Percentiles rank a stretch among this genome's conserved stretches.
Conservation (phyloP, 2,113 vertebrate genomes). For the Perccottus glenii region DNA sequence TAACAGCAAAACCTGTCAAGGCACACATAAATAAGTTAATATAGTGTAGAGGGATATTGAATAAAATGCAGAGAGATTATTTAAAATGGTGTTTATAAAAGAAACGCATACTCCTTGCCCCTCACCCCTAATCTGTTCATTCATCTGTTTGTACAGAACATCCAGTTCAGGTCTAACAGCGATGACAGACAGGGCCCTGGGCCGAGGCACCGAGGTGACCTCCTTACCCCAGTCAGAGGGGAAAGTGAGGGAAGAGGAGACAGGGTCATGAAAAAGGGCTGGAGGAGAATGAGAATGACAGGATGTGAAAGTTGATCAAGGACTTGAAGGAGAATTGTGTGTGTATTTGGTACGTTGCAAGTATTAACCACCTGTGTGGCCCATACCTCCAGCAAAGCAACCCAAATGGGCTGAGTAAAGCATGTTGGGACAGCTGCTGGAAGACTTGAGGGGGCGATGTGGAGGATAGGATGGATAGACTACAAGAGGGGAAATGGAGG, state of each 20-base stretch:
- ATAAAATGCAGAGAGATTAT: not conserved
- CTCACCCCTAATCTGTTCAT: conserved; percentile 70
- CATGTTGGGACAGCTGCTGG: conserved; percentile 75
- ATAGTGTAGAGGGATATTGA: not conserved
- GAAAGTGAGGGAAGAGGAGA: conserved; percentile 67
- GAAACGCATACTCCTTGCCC: conserved; percentile 25
- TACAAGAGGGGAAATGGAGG: conserved; percentile 57
- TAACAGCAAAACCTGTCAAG: conserved; percentile 66
- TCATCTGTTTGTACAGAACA: conserved; percentile 69
- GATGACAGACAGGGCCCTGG: conserved; percentile 68
- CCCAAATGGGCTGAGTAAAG: conserved; percentile 69
- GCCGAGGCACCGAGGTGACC: conserved; percentile 59
- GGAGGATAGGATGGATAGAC: conserved; percentile 66
- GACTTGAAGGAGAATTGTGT: conserved; percentile 15
- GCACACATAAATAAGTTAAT: conserved; percentile 9
- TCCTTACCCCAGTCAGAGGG: conserved; percentile 62
- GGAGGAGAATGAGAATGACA: conserved; percentile 73
- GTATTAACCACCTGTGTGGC: conserved; percentile 6
- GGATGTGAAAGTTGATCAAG: conserved; percentile 35
- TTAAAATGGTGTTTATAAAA: not conserved
- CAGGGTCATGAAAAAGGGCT: conserved; percentile 79
- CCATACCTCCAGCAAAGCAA: conserved; percentile 55
- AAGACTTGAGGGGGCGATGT: conserved; percentile 73
- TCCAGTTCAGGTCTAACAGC: conserved; percentile 69
- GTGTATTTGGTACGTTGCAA: not conserved